A percentile compares a stretch with the other conserved stretches of the same genome.
Evolutionary conservation across 2,797 vertebrate species (phyloP).

Genomic region (Falco concolor): DNA sequence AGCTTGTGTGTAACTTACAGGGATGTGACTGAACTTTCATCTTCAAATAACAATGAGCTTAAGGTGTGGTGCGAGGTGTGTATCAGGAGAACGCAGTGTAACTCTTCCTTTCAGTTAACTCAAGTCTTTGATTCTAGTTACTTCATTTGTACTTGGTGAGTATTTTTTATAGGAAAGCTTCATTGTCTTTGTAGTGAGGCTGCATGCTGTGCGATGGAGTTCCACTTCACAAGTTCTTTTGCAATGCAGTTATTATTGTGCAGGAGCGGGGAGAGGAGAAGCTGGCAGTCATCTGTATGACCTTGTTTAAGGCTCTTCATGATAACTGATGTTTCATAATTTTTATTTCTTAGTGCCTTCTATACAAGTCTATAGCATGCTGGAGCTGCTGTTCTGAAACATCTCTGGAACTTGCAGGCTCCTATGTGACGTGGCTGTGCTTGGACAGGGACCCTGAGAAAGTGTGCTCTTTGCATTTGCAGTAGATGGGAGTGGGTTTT

Average conservation of each 20-base stretch:
- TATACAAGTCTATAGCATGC: accelerated
- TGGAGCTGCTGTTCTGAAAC: background rate
- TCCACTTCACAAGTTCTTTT: background rate
- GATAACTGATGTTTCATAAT: background rate
- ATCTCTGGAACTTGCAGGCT: background rate
- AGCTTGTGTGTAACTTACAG: background rate
- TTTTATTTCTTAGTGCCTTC: background rate
- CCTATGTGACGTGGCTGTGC: background rate
- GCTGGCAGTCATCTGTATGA: background rate
- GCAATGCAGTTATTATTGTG: background rate
- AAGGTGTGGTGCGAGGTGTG: background rate
- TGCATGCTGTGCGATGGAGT: background rate
- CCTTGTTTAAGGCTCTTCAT: background rate
- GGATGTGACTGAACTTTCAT: background rate
- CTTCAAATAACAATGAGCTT: background rate
- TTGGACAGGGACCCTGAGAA: background rate
- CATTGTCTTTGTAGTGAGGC: background rate
- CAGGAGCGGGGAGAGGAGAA: background rate
- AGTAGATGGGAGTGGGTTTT: background rate
- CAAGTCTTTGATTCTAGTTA: background rate
- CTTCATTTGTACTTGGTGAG: background rate
- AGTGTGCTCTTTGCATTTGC: background rate
- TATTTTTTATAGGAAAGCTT: background rate
- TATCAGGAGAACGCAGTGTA: background rate
- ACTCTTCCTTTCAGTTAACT: background rate